Evolutionary conservation across 2,888 invertebrate genomes (phyloP).

Genomic region (Conistra vaccinii): DNA sequence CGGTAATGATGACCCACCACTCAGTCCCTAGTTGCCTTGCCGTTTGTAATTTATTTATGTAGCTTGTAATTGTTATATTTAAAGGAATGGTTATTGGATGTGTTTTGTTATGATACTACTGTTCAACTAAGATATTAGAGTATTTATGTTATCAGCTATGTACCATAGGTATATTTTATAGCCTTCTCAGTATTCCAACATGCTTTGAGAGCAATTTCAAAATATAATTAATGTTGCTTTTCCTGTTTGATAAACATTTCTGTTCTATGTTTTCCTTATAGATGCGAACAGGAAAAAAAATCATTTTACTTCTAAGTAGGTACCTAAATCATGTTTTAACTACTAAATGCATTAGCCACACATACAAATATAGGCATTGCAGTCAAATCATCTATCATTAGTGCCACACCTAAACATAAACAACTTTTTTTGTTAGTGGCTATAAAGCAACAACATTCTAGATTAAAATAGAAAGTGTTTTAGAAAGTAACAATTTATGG

Average conservation of each 20-base stretch:
- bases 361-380: background rate
- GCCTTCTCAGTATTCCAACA: background rate
- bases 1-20: conserved; percentile 88
- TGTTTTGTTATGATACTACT: conserved; percentile 44
- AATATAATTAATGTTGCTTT: conserved; percentile 3
- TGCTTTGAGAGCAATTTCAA: background rate
- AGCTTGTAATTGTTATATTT: conserved; percentile 65
- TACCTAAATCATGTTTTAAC: conserved; percentile 16
- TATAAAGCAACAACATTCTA: background rate
- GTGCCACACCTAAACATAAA: background rate
- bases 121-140: conserved; percentile 4
- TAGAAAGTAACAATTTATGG: conserved; percentile 25
- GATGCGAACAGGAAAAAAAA: conserved; percentile 32
- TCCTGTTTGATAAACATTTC: background rate
- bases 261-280: background rate
- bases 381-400: background rate
- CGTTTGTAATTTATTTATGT: conserved; percentile 64
- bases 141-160: background rate
- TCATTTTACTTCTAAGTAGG: background rate
- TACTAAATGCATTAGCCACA: background rate
- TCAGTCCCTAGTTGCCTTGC: conserved; percentile 81
- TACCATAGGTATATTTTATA: background rate
- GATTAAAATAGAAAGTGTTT: conserved; percentile 38
- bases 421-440: background rate
- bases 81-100: conserved; percentile 53